Percentiles rank a stretch among this genome's conserved stretches.
Conservation (phyloP, 2,113 vertebrate genomes). For the Motacilla tschutschensis region DNA sequence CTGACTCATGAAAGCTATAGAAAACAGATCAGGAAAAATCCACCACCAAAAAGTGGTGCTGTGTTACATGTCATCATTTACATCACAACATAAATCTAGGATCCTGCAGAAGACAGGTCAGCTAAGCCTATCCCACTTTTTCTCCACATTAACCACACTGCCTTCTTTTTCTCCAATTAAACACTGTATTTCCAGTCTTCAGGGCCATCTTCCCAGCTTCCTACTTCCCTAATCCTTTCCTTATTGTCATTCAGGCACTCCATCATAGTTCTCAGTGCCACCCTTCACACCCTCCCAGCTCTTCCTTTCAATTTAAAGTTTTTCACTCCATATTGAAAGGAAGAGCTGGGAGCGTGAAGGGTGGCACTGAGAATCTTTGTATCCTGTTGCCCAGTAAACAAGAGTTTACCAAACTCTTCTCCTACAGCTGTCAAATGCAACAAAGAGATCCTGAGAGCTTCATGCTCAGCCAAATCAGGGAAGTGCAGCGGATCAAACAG, state of each 20-base stretch:
- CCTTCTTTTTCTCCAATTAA: not conserved
- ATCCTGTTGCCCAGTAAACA: not conserved
- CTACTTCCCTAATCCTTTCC: not conserved
- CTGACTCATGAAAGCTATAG: not conserved
- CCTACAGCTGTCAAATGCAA: not conserved
- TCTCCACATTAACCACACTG: not conserved
- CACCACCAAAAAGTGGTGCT: not conserved
- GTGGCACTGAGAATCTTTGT: not conserved
- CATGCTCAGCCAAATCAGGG: not conserved
- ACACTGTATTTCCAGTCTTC: not conserved
- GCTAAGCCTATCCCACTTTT: not conserved
- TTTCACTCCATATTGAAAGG: not conserved
- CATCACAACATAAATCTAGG: not conserved
- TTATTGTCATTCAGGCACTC: not conserved
- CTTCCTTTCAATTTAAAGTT: not conserved
- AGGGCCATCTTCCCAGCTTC: not conserved
- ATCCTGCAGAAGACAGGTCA: not conserved
- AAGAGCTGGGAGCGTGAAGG: too few relatives aligned
- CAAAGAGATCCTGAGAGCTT: not conserved
- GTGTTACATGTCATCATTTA: not conserved
- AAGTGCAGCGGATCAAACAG: not conserved
- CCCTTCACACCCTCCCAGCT: not conserved
- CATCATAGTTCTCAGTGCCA: not conserved
- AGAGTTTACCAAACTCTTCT: not conserved
- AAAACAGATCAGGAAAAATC: not conserved